Base-by-base conservation (phyloP, 2,113 vertebrate genomes). In the Hydropotes inermis region DNA sequence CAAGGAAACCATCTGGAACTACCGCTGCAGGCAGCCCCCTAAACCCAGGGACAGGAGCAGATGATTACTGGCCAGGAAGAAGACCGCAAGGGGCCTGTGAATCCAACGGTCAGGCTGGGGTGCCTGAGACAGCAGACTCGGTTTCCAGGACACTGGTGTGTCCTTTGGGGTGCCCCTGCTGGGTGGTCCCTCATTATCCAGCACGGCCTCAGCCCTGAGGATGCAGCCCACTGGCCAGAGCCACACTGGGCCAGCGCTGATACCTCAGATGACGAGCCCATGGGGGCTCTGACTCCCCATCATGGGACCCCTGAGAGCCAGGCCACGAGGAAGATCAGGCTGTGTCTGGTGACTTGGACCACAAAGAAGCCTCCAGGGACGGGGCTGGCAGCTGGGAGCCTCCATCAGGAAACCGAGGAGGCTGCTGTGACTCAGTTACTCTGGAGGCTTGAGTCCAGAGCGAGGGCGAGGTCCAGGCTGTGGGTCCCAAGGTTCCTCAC, bases 51-150 rank as follows among this genome's bases (percentile, higher is more conserved):
- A 14, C 50, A 25, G 6, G 33, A 83, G 50, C 2, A 0, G 33
- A 10, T 25, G 81, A 83, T 55, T 55, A 14, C 3, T 4, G 50
- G 2, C 33, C 50, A 55, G 81, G 50, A 83, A 21, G 50, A 23
- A 83, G 33, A 36, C 21, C 33, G 8, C 33, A 25, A 14, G 33
- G 19, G 47, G 19, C 33, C 33, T 1, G 19, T 54, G 47, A 54
- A 7, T 33, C 19, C 6, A 19, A n/a, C 0, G 1, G 30, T 12
- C 19, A 36, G 50, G 50, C 50, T 82, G 33, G 11, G 19, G 17
- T 23, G 0, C 30, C 19, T 82, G 12, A 54, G 19, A 13, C 12
- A 23, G 19, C 5, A 14, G 45, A 54, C 79, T 36, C 6, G 1
- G 47, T 36, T 52, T n/a, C 33, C 19, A 82, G 50, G 50, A 50